Evolutionary conservation across 2,888 invertebrate species (phyloP).

Genomic region (Scaptomyza tumidula): DNA sequence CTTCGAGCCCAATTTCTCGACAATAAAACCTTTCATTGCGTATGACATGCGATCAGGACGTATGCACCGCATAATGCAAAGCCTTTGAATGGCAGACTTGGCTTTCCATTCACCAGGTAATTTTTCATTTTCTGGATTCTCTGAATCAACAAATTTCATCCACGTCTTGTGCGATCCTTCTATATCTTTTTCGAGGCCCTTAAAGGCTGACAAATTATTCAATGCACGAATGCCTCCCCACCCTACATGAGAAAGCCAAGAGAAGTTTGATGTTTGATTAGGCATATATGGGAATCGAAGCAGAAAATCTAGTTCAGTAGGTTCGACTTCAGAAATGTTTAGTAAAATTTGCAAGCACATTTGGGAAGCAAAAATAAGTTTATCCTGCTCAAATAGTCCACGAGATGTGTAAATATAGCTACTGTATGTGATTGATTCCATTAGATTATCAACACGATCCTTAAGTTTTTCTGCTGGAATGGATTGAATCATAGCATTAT

Average conservation of each 20-base stretch:
- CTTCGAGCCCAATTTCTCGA: constrained; percentile 93
- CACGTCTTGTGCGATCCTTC: constrained; percentile 96
- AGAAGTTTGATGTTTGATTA: constrained; percentile 90
- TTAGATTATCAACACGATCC: constrained; percentile 89
- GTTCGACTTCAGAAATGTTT: constrained; percentile 88
- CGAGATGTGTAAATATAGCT: constrained; percentile 95
- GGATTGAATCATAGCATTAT: constrained; percentile 87
- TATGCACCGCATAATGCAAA: constrained; percentile 96
- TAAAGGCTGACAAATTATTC: constrained; percentile 90
- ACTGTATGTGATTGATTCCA: constrained; percentile 94
- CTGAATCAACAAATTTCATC: constrained; percentile 96
- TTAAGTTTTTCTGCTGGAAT: constrained; percentile 87
- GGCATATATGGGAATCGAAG: constrained; percentile 94
- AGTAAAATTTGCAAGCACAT: constrained; percentile 90
- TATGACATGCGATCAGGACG: constrained; percentile 98
- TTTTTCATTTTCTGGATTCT: constrained; percentile 96
- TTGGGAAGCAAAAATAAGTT: constrained; percentile 94
- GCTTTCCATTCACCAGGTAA: constrained; percentile 98
- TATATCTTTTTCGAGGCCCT: constrained; percentile 94
- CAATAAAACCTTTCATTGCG: constrained; percentile 91
- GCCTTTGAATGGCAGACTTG: constrained; percentile 92
- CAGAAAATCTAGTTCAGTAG: constrained; percentile 93
- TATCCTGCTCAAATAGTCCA: constrained; percentile 96
- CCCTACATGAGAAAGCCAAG: constrained; percentile 91
- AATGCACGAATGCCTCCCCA: constrained; percentile 94